Evolutionary conservation across 1,140 invertebrate species (phyloP).

Genomic region (Tigriopus japonicus): DNA sequence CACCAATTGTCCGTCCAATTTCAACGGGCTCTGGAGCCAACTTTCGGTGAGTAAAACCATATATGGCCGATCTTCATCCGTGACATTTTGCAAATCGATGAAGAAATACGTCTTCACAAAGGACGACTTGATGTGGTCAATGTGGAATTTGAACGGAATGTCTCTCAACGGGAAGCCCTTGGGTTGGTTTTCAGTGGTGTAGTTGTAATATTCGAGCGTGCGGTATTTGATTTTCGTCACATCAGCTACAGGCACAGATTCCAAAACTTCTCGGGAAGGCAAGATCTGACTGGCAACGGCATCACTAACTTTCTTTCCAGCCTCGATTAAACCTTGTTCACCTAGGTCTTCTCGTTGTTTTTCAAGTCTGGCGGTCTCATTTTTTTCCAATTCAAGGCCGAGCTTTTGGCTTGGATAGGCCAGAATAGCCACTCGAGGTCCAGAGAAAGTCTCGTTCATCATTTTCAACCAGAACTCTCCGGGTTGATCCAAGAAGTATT

Average conservation of each 20-base stretch:
- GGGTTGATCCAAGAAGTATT: not conserved
- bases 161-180: not conserved
- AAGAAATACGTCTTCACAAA: not conserved
- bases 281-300: not conserved
- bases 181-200: not conserved
- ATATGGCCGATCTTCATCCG: not conserved
- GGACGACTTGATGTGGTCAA: not conserved
- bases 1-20: not conserved
- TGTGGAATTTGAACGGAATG: not conserved
- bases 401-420: not conserved
- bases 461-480: not conserved
- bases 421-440: not conserved
- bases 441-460: not conserved
- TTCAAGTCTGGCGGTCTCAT: not conserved
- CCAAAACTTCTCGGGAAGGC: not conserved
- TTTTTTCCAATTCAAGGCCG: not conserved
- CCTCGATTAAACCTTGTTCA: not conserved
- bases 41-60: not conserved
- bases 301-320: not conserved
- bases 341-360: not conserved
- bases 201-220: not conserved
- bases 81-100: not conserved
- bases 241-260: not conserved
- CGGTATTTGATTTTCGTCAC: slow-evolving; percentile 4
- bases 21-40: not conserved